Base-by-base conservation (phyloP, 2,113 vertebrate species). In the Scolopax mira region DNA sequence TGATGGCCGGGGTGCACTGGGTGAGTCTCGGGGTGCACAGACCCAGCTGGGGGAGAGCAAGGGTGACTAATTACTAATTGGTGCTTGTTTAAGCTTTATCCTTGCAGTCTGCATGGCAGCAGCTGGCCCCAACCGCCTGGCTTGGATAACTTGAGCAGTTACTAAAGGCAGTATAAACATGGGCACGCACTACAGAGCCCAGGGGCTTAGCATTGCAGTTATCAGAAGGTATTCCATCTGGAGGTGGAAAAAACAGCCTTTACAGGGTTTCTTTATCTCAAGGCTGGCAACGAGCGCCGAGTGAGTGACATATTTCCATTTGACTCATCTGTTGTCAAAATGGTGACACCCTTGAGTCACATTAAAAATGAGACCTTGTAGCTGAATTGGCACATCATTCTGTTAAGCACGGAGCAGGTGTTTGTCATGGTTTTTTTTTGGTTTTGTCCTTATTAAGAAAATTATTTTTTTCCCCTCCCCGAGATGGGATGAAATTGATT, bases 251-350 rank as follows among this genome's bases (percentile, higher is more conserved):
- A 92, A 84, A 3, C 79, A 81, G 41, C 83, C 77, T 66, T 74
- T 73, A 10, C n/a, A 55, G 70, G 61, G 49, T 75, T 75, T 49
- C 52, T 72, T 60, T 39, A 51, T 57, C 72, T 72, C 0, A 1
- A 80, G 83, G 85, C 80, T 74, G 51, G 85, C 72, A 87, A 71
- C 0, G 5, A 61, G 25, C 2, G 8, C 54, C 2, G 58, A 51
- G 62, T 52, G 89, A 95, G 90, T 31, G 84, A 85, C 30, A 19
- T 18, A 51, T 95, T 96, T 95, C 95, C 79, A 60, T 92, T 90
- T 95, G 96, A 95, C 95, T 97, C 97, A 96, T 41, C 44, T 0
- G 5, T 77, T 86, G 83, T 97, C 93, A 92, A 66, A 94, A 75
- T 60, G 96, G 85, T 92, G 88, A 86, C 94, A 85, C 52, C 79